Evolutionary conservation across 2,888 invertebrate species (phyloP).

Genomic region (Candidula unifasciata): DNA sequence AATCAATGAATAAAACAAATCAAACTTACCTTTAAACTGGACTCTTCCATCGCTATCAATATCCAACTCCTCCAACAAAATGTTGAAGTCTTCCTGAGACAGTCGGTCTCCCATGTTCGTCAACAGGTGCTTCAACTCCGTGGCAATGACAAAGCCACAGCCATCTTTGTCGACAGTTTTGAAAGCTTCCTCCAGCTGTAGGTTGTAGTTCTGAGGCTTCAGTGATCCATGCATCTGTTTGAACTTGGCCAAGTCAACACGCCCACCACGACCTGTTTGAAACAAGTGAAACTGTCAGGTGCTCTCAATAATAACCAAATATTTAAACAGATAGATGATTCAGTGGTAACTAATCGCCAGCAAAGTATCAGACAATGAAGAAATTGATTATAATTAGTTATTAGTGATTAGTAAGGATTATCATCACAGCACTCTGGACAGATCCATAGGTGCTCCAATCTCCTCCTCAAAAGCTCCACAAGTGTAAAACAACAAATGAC

Average conservation of each 20-base stretch:
- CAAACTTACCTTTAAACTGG: conserved; percentile 87
- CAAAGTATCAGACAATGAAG: too few species aligned
- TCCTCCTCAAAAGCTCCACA: too few species aligned
- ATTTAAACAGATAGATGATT: too few species aligned
- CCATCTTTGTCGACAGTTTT: conserved; percentile 99
- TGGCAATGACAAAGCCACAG: conserved; percentile 95
- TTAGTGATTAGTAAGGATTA: too few species aligned
- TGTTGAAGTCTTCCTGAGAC: conserved; percentile 55
- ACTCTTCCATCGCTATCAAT: conserved; percentile 99
- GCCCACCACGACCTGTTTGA: conserved; percentile 83
- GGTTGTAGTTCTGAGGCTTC: conserved; percentile 99
- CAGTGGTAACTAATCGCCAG: too few species aligned
- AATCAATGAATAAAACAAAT: too few species aligned
- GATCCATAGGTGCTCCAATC: too few species aligned
- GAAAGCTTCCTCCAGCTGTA: conserved; percentile 99
- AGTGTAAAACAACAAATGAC: too few species aligned
- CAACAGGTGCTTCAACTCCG: conserved; percentile 85
- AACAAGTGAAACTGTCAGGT: neutral
- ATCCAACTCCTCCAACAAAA: conserved; percentile 80
- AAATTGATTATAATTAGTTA: too few species aligned
- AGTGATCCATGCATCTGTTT: conserved; percentile 99
- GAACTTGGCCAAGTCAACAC: conserved; percentile 99
- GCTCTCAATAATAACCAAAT: too few species aligned
- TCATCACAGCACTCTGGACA: too few species aligned
- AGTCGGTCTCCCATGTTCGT: conserved; percentile 58